Evolutionary conservation across 23 tunicate species (phyloP).

Genomic region (Styela clava): DNA sequence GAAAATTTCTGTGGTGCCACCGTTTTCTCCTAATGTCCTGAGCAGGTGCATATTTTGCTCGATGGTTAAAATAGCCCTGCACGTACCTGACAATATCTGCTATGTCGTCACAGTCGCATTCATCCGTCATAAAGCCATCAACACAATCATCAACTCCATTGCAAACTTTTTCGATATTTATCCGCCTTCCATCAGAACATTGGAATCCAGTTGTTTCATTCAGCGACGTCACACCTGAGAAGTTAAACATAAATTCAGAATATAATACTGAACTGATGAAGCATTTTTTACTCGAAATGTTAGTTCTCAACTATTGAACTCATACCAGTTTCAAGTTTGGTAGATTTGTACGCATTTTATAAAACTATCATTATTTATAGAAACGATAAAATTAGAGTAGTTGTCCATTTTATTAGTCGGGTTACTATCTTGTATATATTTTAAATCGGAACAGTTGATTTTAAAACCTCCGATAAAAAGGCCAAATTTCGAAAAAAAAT

Average conservation of each 20-base stretch:
- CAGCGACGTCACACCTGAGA: not conserved
- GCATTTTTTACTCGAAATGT: too few relatives aligned
- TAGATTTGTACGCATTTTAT: not conserved
- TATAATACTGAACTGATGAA: too few relatives aligned
- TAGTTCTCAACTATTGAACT: not conserved
- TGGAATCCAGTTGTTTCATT: not conserved
- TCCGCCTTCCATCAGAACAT: conserved; percentile 1
- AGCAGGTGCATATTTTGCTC: too few relatives aligned
- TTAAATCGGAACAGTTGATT: too few relatives aligned
- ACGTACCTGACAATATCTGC: not conserved
- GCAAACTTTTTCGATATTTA: conserved; percentile 6
- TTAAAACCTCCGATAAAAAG: too few relatives aligned
- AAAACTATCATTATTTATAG: not conserved
- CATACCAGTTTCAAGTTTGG: not conserved
- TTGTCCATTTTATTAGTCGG: too few relatives aligned
- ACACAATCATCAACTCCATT: conserved; percentile 8
- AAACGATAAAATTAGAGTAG: too few relatives aligned
- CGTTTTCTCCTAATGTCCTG: too few relatives aligned
- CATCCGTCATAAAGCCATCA: conserved; percentile 4
- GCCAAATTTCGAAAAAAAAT: too few relatives aligned
- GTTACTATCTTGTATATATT: too few relatives aligned
- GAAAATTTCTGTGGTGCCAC: too few relatives aligned
- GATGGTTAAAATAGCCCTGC: too few relatives aligned
- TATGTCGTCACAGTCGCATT: not conserved
- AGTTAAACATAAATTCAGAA: not conserved